These are phyloP conservation scores for Neocrepidodera transversa DNA, from an alignment of 2,888 invertebrate genomes.

Conservation along the genomic window DNA sequence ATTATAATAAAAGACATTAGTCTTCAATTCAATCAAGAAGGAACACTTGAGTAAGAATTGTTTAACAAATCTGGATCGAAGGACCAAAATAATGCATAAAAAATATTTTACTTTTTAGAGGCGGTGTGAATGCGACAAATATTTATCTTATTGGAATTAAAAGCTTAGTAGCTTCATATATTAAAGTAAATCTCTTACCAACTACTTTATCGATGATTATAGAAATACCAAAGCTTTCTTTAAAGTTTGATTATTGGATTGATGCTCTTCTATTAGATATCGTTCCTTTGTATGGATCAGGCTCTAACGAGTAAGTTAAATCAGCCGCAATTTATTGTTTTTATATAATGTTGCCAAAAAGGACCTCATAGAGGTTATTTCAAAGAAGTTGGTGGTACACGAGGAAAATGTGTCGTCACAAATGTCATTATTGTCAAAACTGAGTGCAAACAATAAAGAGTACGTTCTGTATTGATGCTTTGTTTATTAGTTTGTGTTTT, in stretches of 20 bases:
- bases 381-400: too few species aligned
- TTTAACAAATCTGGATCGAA: too few species aligned
- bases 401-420: too few species aligned
- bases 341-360: too few species aligned
- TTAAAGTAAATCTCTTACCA: slow-evolving; percentile 19
- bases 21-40: neutral
- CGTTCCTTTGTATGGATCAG: slow-evolving; percentile 9
- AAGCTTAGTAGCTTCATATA: slow-evolving; percentile 22
- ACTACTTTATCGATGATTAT: slow-evolving; percentile 25
- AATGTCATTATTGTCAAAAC: too few species aligned
- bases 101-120: slow-evolving; percentile 30
- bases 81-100: too few species aligned
- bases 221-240: neutral
- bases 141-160: slow-evolving; percentile 30
- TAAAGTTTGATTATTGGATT: slow-evolving; percentile 1
- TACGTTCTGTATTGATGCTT: too few species aligned
- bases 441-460: too few species aligned
- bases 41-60: neutral
- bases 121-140: slow-evolving; percentile 20
- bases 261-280: neutral
- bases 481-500: too few species aligned
- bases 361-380: too few species aligned
- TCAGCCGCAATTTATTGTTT: neutral
- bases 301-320: slow-evolving; percentile 1
- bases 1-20: neutral